Percentiles rank a stretch among this genome's conserved stretches.
Conservation (phyloP, 2,888 invertebrate species). For the Epistrophe eligans region DNA sequence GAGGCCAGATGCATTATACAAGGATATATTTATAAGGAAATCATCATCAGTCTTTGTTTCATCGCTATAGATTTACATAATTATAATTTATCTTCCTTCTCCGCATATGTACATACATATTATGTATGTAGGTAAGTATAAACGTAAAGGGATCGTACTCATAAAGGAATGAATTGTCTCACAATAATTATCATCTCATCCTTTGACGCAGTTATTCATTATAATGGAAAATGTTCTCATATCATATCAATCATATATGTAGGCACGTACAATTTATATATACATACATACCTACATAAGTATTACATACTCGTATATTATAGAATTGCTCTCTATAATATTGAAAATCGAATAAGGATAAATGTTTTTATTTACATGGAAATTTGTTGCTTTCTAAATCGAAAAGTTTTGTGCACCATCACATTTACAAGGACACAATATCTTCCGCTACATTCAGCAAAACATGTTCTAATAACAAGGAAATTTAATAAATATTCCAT, state of each 20-base stretch:
- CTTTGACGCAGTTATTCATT: constrained; percentile 28
- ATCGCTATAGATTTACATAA: constrained; percentile 58
- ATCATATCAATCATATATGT: not conserved
- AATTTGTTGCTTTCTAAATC: constrained; percentile 28
- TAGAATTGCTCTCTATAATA: constrained; percentile 32
- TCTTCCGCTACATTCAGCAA: not conserved
- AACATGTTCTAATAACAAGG: constrained; percentile 42
- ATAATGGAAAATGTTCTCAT: constrained; percentile 12
- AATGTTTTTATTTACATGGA: constrained; percentile 62
- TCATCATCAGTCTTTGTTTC: constrained; percentile 47
- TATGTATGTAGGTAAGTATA: not conserved
- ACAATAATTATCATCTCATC: constrained; percentile 26
- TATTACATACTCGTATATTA: not conserved
- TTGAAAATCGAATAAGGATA: constrained; percentile 63
- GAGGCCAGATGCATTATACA: constrained; percentile 3
- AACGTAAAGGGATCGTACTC: not conserved
- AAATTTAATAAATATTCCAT: constrained; percentile 67
- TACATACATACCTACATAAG: not conserved
- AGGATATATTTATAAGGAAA: constrained; percentile 3
- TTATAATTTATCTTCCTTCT: constrained; percentile 47
- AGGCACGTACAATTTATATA: too few relatives aligned
- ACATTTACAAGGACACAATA: not conserved
- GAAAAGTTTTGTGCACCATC: constrained; percentile 29
- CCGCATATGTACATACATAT: not conserved
- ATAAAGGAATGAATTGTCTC: constrained; percentile 31